Conservation (phyloP, 2,888 invertebrate genomes). For the Pasiphila rectangulata region DNA sequence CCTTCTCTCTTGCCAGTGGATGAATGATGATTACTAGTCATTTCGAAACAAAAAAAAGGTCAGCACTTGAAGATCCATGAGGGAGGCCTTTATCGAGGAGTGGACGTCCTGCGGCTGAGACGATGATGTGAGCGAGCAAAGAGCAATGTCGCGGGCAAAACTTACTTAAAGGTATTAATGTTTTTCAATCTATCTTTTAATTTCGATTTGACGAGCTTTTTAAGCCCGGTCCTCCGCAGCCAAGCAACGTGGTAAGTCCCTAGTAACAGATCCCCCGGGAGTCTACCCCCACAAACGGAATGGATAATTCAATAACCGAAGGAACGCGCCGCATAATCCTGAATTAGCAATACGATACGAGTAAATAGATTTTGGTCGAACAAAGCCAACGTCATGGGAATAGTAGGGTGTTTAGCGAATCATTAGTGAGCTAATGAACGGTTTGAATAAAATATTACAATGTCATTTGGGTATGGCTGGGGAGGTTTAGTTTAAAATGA, state of each 20-base stretch:
- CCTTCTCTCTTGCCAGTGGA: too few relatives aligned
- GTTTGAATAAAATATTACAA: constrained; percentile 51
- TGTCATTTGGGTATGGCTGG: constrained; percentile 35
- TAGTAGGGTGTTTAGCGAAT: constrained; percentile 57
- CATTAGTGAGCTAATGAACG: constrained; percentile 68
- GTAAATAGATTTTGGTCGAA: constrained; percentile 74
- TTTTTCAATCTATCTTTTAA: neutral
- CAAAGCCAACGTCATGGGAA: constrained; percentile 67
- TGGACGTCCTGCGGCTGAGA: too few relatives aligned
- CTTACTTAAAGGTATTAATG: too few relatives aligned
- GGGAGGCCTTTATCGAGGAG: too few relatives aligned
- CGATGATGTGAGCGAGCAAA: too few relatives aligned
- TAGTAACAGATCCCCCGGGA: constrained; percentile 53
- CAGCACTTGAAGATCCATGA: too few relatives aligned
- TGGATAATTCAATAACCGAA: constrained; percentile 76
- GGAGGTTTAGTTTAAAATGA: constrained; percentile 7
- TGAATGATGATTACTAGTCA: too few relatives aligned
- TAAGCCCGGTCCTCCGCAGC: too few relatives aligned
- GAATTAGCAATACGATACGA: constrained; percentile 80
- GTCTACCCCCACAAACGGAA: constrained; percentile 70
- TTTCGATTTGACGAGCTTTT: too few relatives aligned
- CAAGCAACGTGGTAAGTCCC: constrained; percentile 28
- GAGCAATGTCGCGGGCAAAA: too few relatives aligned
- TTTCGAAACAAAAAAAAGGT: too few relatives aligned
- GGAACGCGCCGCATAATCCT: constrained; percentile 74